These are phyloP conservation scores for Zalophus californianus DNA, from an alignment of 2,797 vertebrate species.

Conservation along the genomic window DNA sequence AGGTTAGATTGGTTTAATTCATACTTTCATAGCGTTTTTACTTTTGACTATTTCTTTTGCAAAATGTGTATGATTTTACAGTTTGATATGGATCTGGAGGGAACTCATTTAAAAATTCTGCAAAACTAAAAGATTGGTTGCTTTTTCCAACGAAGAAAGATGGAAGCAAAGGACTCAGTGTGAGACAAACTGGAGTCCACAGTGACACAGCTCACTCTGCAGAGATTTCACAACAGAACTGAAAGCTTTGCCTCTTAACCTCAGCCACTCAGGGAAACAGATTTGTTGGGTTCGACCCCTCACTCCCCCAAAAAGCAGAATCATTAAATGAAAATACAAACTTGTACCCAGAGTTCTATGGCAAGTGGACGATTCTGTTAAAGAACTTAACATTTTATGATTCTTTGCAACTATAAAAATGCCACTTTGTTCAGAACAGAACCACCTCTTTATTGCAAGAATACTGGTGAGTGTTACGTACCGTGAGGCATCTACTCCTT, in stretches of 20 bases:
- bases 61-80: not conserved
- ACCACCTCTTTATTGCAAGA: not conserved
- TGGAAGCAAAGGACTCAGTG: conserved; percentile 13
- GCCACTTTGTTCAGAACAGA: not conserved
- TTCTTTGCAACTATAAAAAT: not conserved
- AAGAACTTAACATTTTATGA: not conserved
- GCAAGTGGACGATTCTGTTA: not conserved
- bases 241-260: not conserved
- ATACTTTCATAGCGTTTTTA: not conserved
- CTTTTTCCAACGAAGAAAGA: conserved; percentile 8
- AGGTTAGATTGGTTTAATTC: not conserved
- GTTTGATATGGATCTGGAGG: not conserved
- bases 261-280: not conserved
- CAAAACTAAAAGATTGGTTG: not conserved
- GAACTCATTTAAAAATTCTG: not conserved
- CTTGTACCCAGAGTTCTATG: not conserved
- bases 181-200: conserved; percentile 20
- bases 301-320: not conserved
- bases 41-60: not conserved
- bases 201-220: not conserved
- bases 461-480: not conserved
- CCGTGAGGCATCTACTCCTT: not conserved
- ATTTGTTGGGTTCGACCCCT: not conserved
- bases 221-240: not conserved
- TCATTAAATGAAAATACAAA: not conserved